Base-by-base conservation (phyloP, 2,888 invertebrate species). In the Plebejus argus region DNA sequence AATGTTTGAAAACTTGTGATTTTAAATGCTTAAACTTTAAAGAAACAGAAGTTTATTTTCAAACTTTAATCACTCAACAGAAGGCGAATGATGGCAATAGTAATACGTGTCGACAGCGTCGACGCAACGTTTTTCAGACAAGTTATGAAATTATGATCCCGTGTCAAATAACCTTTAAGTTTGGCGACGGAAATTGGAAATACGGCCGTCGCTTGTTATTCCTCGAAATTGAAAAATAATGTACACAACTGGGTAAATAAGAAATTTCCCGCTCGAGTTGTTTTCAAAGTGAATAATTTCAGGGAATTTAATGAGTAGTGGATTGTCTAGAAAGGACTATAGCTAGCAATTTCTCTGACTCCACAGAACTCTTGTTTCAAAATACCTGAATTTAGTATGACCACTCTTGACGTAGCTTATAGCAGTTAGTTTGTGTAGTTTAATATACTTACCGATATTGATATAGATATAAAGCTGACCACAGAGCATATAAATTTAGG, bases 31-130 rank as follows among this genome's bases (percentile, higher is more conserved):
- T 10, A 39, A 39, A n/a, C n/a, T n/a, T 3, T 58, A n/a, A 58
- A 58, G 8, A 58, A n/a, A 18, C n/a, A 56, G 7, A 58, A 58
- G 58, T 66, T 23, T 23, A 4, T 20, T 33, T 33, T 33, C 28
- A 1, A 18, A 15, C 15, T 66, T 66, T 8, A 3, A 82, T 85
- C 83, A 81, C 79, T 82, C 80, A 82, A 76, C 76, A 82, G 81
- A 80, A 79, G 80, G 83, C 81, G 82, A 83, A 82, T 80, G 81
- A 78, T 45, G 8, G 28, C 28, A 28, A 28, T 28, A 28, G 77
- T 56, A 79, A 74, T 78, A 81, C 82, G 81, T 81, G 82, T 78
- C 79, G 80, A 74, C 74, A 20, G 80, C 81, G 82, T 78, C 79
- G 80, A 74, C 74, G 45, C 23, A 79, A 79, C 76, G 76, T 79